These are phyloP conservation scores for Lucilia sericata DNA, from an alignment of 1,140 invertebrate species.

Conservation along the genomic window DNA sequence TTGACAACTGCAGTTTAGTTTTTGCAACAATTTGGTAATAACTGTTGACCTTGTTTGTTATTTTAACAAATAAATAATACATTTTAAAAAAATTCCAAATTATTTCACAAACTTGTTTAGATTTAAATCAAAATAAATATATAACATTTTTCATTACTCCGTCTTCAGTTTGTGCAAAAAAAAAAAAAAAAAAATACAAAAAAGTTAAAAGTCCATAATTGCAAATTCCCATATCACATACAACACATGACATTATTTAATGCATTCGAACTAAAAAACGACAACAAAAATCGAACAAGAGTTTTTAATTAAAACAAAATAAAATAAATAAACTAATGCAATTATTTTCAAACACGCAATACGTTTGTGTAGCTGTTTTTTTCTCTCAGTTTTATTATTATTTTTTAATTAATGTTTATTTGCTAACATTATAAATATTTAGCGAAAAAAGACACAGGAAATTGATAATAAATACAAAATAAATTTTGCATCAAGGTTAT, in stretches of 20 bases:
- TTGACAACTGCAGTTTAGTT: too few species aligned
- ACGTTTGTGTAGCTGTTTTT: background rate
- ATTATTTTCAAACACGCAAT: conserved; percentile 12
- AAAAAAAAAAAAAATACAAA: too few species aligned
- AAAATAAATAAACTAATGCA: conserved; percentile 17
- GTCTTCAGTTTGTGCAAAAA: too few species aligned
- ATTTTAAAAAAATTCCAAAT: too few species aligned
- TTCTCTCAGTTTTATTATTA: background rate
- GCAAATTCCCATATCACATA: too few species aligned
- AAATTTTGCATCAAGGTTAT: background rate
- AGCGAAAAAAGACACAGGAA: background rate
- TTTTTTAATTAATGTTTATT: conserved; percentile 8
- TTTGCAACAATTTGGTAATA: too few species aligned
- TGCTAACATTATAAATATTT: background rate
- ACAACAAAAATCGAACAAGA: conserved; percentile 4
- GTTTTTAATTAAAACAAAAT: conserved; percentile 18
- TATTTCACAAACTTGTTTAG: too few species aligned
- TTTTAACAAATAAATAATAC: too few species aligned
- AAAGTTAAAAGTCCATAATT: too few species aligned
- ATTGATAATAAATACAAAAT: conserved; percentile 3
- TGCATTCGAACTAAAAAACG: background rate
- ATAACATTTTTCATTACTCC: too few species aligned
- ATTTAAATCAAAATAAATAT: too few species aligned
- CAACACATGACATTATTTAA: background rate
- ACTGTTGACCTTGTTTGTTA: too few species aligned